Evolutionary conservation across 2,888 invertebrate species (phyloP), one percentile per base, ranked within the genome.

Genomic region (Cerceris ruficornis): DNA sequence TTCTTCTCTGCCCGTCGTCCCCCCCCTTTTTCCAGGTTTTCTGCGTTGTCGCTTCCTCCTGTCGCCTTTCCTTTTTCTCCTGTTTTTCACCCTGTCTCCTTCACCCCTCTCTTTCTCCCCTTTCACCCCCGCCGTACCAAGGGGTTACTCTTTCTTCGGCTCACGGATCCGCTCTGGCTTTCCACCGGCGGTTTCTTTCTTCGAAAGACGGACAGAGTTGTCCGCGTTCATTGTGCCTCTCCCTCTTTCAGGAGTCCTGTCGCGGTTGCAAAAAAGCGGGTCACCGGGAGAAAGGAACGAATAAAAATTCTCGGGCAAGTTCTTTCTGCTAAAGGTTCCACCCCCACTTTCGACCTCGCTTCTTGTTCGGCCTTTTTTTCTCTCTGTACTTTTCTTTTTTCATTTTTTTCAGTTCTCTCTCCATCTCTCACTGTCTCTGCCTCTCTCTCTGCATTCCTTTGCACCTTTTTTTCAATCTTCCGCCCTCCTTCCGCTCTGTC

Each of bases 161-260:
- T 4, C 28, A 28, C 4, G 28, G 28, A 28, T 1, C 28, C 28
- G 28, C 28, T 28, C 28, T 28, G 28, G 28, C 28, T 28, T 52
- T 75, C 65, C 54, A 52, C 55, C 64, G 9, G 15, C n/a, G 66
- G 42, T 66, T 50, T 60, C 62, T 69, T 74, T 75, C 66, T 73
- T 59, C 74, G 69, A 9, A 41, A 67, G 72, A 75, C 77, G 74
- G 71, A 77, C 84, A 54, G 75, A 75, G 78, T 70, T 78, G 76
- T 81, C 75, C 71, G 75, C 71, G 60, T 65, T 80, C 81, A 70
- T 81, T 76, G 69, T 79, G 42, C 59, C 54, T 9, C 54, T 54
- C 54, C 72, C 65, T 39, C 69, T 79, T 74, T 75, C 72, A 50
- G 54, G 61, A 60, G 15, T 64, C 58, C 39, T 58, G 42, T 59